Evolutionary conservation across 1,140 invertebrate genomes (phyloP).

Genomic region (Mercenaria mercenaria): DNA sequence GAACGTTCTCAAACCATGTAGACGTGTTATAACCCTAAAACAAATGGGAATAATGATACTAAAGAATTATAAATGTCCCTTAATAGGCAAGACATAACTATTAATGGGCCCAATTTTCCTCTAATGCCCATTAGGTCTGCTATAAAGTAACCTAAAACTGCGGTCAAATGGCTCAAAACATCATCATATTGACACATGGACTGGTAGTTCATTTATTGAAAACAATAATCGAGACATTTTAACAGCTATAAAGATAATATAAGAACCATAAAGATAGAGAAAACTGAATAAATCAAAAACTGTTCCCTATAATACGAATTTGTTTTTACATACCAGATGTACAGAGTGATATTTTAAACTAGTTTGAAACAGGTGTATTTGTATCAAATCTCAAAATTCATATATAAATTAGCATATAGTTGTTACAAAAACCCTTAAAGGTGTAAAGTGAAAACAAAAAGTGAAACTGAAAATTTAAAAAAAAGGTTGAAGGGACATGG

Average conservation of each 20-base stretch:
- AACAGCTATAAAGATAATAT: constrained; percentile 52
- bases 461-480: too few relatives aligned
- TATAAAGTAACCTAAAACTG: constrained; percentile 62
- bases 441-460: too few relatives aligned
- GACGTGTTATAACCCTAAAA: constrained; percentile 60
- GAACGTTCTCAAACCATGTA: constrained; percentile 30
- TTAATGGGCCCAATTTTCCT: constrained; percentile 60
- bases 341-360: not conserved
- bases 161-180: constrained; percentile 63
- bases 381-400: not conserved
- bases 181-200: constrained; percentile 66
- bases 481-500: too few relatives aligned
- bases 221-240: constrained; percentile 61
- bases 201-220: constrained; percentile 61
- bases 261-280: constrained; percentile 1
- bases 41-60: constrained; percentile 65
- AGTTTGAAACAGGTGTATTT: not conserved
- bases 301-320: not conserved
- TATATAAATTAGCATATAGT: not conserved
- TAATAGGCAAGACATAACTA: constrained; percentile 65
- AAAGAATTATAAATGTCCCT: constrained; percentile 67
- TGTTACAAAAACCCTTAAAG: too few relatives aligned
- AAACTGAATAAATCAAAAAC: constrained; percentile 12
- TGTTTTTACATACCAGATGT: not conserved
- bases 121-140: constrained; percentile 63